Base-by-base conservation (phyloP, 2,888 invertebrate species). In the Lasioglossum oenotherae region DNA sequence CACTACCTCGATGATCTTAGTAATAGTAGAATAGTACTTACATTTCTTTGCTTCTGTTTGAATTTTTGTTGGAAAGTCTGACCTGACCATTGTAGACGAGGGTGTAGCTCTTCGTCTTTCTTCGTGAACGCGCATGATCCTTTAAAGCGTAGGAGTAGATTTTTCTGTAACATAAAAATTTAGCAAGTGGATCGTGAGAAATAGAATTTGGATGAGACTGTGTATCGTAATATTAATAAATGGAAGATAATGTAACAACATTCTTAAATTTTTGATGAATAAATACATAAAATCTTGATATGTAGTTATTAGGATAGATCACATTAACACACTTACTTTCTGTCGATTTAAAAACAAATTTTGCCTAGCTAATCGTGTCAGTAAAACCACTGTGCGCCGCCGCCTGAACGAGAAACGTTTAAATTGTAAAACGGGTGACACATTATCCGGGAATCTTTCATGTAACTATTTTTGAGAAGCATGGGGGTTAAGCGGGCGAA, bases 401-500 rank as follows among this genome's bases (percentile, higher is more conserved):
- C 53, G 23, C 3, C 53, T 6, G 23, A n/a, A 53, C 53, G 53
- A 10, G 1, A 10, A n/a, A 0, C 57, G n/a, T 23, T 10, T 57
- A 35, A 64, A 64, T 5, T 19, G 31, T 8, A 19, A 64, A 64
- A 8, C 8, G 64, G 31, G 19, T 19, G 64, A 64, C 23, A 57
- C 57, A 57, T n/a, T 57, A 57, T 64, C 16, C 31, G 6, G 14
- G 16, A 31, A 16, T 19, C 19, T 0, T 19, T 19, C 8, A 64
- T 19, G 8, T 8, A 16, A 64, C 35, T 35, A 31, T 31, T 64
- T 64, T 64, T 64, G 6, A 31, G 27, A 31, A 31, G 19, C 16
- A 64, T 64, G 19, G 8, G 31, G 64, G 64, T 69, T 69, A 38
- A 69, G 69, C 23, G 38, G 69, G 23, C 35, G 69, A 69, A 69